phyloP scores from a whole-genome alignment of 2,888 invertebrate species.

The Drosophila anceps region DNA sequence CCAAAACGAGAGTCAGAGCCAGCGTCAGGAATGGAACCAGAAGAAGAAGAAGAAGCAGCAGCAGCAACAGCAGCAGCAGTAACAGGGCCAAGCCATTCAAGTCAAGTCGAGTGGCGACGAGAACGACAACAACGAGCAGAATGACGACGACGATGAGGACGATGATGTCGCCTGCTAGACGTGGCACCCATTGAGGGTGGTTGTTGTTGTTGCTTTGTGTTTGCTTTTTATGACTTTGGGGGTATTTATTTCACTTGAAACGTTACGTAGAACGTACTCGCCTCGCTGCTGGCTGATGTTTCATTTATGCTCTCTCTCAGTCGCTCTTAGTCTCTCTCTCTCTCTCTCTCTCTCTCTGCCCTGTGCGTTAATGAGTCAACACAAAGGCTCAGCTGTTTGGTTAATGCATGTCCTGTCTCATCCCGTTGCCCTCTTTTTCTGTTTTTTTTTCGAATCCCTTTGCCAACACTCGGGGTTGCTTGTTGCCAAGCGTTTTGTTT shows the following conservation, averaged over 20 bases:
- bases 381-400: slow-evolving; percentile 79
- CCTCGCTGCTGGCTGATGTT: slow-evolving; percentile 58
- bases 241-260: slow-evolving; percentile 78
- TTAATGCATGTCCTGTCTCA: slow-evolving; percentile 69
- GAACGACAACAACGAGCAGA: slow-evolving; percentile 27
- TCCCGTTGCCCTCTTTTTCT: slow-evolving; percentile 24
- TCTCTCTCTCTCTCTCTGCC: slow-evolving; percentile 11
- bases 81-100: slow-evolving; percentile 61
- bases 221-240: slow-evolving; percentile 75
- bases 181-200: slow-evolving; percentile 67
- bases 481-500: slow-evolving; percentile 45
- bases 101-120: slow-evolving; percentile 70
- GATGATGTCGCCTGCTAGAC: slow-evolving; percentile 74
- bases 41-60: not conserved
- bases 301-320: slow-evolving; percentile 56
- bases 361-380: slow-evolving; percentile 77
- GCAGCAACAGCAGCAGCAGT: slow-evolving; percentile 1
- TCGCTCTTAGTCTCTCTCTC: slow-evolving; percentile 2
- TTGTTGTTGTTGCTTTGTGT: slow-evolving; percentile 41
- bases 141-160: slow-evolving; percentile 24
- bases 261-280: slow-evolving; percentile 37
- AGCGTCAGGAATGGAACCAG: not conserved
- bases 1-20: slow-evolving; percentile 17
- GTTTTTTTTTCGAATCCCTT: slow-evolving; percentile 11
- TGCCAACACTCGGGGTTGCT: slow-evolving; percentile 42